Conservation (phyloP, 2,113 vertebrate genomes). For the Aldabrachelys gigantea region DNA sequence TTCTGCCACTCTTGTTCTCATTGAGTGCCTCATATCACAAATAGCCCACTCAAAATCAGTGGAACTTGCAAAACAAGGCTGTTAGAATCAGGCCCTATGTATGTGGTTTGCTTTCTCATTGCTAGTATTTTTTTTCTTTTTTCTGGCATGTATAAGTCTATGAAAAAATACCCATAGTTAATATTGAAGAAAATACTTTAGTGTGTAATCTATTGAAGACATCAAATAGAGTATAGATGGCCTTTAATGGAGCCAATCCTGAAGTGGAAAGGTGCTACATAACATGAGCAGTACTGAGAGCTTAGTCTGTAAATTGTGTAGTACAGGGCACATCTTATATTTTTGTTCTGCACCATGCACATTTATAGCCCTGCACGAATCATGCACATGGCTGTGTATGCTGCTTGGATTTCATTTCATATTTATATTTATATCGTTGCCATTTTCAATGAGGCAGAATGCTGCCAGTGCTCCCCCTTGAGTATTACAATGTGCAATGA, state of each 20-base stretch:
- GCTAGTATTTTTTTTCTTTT: background rate
- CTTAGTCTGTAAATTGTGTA: background rate
- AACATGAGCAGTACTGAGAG: background rate
- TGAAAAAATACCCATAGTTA: background rate
- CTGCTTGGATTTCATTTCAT: background rate
- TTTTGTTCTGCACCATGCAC: background rate
- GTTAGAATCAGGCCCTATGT: background rate
- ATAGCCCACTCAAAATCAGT: background rate
- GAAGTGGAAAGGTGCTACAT: background rate
- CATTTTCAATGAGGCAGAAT: background rate
- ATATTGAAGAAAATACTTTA: background rate
- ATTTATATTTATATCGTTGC: background rate
- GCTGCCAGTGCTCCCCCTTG: background rate
- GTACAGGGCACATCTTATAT: background rate
- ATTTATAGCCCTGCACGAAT: background rate
- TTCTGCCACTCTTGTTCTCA: background rate
- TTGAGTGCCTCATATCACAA: background rate
- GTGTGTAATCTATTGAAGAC: background rate
- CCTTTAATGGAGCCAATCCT: background rate
- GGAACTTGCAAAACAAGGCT: background rate
- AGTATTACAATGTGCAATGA: background rate
- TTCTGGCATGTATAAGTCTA: background rate
- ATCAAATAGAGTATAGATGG: background rate
- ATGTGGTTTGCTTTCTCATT: background rate
- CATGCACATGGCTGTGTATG: background rate